Evolutionary conservation across 2,797 vertebrate species (phyloP).

Genomic region (Heterohyrax brucei): DNA sequence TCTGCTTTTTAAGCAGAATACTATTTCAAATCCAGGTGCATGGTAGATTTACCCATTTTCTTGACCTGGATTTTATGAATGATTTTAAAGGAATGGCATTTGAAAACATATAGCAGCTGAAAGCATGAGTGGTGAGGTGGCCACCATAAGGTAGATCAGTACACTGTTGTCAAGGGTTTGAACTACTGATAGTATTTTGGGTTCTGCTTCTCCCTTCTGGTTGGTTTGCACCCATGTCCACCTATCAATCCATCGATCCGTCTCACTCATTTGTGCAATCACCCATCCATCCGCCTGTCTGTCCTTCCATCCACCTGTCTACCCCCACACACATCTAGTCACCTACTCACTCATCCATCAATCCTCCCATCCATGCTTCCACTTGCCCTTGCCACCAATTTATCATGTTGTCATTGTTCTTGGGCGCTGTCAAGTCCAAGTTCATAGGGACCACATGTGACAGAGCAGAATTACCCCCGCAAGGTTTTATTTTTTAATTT

Average conservation of each 20-base stretch:
- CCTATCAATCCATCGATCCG: no score
- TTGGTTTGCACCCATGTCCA: not conserved
- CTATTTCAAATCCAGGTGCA: not conserved
- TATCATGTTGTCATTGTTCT: not conserved
- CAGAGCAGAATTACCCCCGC: not conserved
- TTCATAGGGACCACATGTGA: not conserved
- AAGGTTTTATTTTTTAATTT: not conserved
- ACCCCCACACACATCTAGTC: not conserved
- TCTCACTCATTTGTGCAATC: no score
- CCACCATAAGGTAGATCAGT: not conserved
- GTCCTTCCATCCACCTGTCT: no score
- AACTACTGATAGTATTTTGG: not conserved
- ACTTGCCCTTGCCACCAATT: not conserved
- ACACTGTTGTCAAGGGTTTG: not conserved
- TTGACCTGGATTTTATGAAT: conserved; percentile 41
- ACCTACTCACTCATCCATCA: not conserved
- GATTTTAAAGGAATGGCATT: not conserved
- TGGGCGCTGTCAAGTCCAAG: not conserved
- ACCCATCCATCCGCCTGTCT: not conserved
- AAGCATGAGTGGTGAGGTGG: not conserved
- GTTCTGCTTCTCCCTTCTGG: not conserved
- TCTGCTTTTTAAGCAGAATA: not conserved
- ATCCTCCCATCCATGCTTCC: not conserved
- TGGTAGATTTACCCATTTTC: not conserved
- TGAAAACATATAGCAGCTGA: not conserved